Evolutionary conservation across 2,113 vertebrate species (phyloP), one percentile per base, ranked within the genome.

Genomic region (Patagioenas fasciata): DNA sequence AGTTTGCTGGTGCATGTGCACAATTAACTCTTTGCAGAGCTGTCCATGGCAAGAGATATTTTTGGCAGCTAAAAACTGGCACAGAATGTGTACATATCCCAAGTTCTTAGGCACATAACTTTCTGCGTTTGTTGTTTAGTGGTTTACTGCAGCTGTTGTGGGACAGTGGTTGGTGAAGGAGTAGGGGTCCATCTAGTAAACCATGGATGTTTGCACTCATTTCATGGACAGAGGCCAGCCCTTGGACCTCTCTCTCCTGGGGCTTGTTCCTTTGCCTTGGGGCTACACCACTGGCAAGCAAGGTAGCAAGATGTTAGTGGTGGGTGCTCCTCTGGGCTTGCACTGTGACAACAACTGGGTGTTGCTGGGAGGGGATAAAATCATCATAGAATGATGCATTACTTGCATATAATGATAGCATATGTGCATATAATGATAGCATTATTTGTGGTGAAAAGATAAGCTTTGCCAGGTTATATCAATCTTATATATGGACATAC

Each of bases 1-100:
- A 56, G 56, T 34, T 91, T 75, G 31, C 29, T 0, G 1, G 28
- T 26, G 4, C 15, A 15, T 4, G 2, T 65, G 67, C 11, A 13
- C 16, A 42, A 8, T 36, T 73, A 31, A 40, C 44, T 51, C 8
- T 26, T 61, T 60, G 19, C 32, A 9, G 40, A 69, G 5, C 26
- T 54, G 36, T 38, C 58, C 5, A 1, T 0, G 0, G 21, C 1
- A 4, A 58, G 58, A 62, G 11, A 18, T 15, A 62, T 77, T 83
- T 18, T 47, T 47, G 19, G 77, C 36, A 36, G 21, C 26, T 15
- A 61, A 60, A 48, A 77, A 0, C 8, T 61, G 18, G 13, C 24
- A 32, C 34, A 53, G 67, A n/a, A 51, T 0, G 0, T 5, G 9
- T 61, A 26, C n/a, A 3, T 42, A 21, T 19, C 5, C 31, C 47